Base-by-base conservation (phyloP, 2,888 invertebrate genomes). In the Lamellibrachia columna region DNA sequence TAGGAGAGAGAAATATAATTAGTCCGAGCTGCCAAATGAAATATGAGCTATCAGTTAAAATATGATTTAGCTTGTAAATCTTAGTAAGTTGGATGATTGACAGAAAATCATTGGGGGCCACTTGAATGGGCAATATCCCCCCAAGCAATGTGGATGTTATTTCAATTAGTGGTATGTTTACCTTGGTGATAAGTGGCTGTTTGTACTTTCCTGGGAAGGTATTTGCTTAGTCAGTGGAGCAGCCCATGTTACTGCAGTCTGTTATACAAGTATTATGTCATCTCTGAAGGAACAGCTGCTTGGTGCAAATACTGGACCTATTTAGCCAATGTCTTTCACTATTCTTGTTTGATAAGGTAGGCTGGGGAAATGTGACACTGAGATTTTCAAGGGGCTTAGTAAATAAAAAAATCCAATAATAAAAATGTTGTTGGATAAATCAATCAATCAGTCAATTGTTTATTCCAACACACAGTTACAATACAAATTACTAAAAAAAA, bases 161-260 rank as follows among this genome's bases (percentile, higher is more conserved):
- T n/a, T 75, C 75, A 75, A 75, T 75, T 75, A 75, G 75, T 75
- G 75, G 22, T 22, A 22, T 75, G 75, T 75, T 75, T 75, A 75
- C 75, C 75, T 75, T 75, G 75, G 75, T 75, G 75, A 75, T 75
- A 75, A 75, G 75, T 75, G 75, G 75, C 22, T 75, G 75, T 75
- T 75, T 75, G 75, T 75, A 15, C 75, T 75, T 75, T 75, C 75
- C 75, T 6, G n/a, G 15, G 75, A 4, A 22, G 15, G 75, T 75
- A 75, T 75, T 75, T 75, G 75, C 75, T 75, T 75, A 75, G 75
- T 3, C n/a, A 75, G 22, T 75, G 75, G 75, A 75, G 75, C 75
- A 15, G 15, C 75, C 75, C 75, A 75, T 75, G 75, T 75, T 55
- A 22, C 75, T 75, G 75, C 55, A 75, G 75, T 75, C 75, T 22